A percentile compares a stretch with the other conserved stretches of the same genome.
phyloP scores from a whole-genome alignment of 2,797 vertebrate species.

The Antennarius maculatus region DNA sequence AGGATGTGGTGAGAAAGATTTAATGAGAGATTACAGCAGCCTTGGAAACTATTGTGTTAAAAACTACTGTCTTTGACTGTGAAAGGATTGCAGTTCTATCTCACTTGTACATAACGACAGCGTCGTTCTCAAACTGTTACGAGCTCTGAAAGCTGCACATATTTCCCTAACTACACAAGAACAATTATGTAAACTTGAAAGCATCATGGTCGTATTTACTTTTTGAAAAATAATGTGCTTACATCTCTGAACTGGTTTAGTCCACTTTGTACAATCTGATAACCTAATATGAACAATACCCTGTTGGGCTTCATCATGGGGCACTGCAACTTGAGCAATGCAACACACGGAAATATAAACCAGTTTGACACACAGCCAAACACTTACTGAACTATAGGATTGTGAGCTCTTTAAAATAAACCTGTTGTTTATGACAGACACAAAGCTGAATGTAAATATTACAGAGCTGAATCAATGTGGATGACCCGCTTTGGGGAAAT shows the following conservation, averaged over 20 bases:
- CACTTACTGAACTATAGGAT: not conserved
- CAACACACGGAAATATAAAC: not conserved
- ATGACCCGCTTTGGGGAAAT: not conserved
- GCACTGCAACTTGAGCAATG: no score
- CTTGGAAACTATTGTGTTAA: not conserved
- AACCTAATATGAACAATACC: no score
- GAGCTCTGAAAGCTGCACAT: constrained; percentile 15
- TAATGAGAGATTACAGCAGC: not conserved
- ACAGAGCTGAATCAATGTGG: not conserved
- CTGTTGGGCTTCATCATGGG: no score
- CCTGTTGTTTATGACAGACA: no score
- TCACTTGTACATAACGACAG: not conserved
- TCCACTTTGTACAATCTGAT: no score
- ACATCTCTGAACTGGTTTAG: no score
- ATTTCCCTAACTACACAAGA: not conserved
- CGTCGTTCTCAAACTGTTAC: constrained; percentile 14
- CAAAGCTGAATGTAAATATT: not conserved
- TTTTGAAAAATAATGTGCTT: no score
- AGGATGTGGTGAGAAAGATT: not conserved
- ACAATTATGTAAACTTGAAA: no score
- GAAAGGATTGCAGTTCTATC: not conserved
- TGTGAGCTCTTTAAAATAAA: not conserved
- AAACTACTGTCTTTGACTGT: not conserved
- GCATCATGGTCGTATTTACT: no score
- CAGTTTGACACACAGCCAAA: not conserved